These are phyloP conservation scores for Phodopus roborovskii DNA, from an alignment of 2,113 vertebrate species.

Conservation along the genomic window DNA sequence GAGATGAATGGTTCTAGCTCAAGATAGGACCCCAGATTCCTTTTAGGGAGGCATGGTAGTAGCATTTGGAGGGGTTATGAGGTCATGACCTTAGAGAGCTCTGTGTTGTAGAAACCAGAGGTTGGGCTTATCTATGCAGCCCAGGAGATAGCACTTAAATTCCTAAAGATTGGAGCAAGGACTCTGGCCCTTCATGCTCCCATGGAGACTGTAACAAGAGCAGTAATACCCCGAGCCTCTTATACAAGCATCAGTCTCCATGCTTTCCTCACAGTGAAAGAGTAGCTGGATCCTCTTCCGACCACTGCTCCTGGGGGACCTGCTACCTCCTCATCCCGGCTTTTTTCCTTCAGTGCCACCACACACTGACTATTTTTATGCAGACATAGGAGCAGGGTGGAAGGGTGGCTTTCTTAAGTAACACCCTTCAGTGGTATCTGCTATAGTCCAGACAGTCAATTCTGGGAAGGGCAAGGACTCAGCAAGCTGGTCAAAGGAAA, in stretches of 20 bases:
- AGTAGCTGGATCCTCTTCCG: not conserved
- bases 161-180: constrained; percentile 11
- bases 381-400: not conserved
- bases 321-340: too few species aligned
- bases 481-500: not conserved
- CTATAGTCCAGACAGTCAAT: not conserved
- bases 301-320: not conserved
- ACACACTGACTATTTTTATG: not conserved
- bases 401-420: not conserved
- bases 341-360: not conserved
- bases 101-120: not conserved
- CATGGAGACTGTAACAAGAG: not conserved
- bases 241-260: not conserved
- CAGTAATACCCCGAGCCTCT: not conserved
- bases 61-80: not conserved
- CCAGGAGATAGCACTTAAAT: not conserved
- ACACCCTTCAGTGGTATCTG: not conserved
- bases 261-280: not conserved
- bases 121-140: not conserved
- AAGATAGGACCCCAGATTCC: not conserved
- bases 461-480: not conserved
- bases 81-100: not conserved
- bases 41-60: not conserved
- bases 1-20: not conserved
- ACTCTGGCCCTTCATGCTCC: not conserved